These are phyloP conservation scores for Chelon labrosus DNA, from an alignment of 2,797 vertebrate genomes.

Conservation along the genomic window DNA sequence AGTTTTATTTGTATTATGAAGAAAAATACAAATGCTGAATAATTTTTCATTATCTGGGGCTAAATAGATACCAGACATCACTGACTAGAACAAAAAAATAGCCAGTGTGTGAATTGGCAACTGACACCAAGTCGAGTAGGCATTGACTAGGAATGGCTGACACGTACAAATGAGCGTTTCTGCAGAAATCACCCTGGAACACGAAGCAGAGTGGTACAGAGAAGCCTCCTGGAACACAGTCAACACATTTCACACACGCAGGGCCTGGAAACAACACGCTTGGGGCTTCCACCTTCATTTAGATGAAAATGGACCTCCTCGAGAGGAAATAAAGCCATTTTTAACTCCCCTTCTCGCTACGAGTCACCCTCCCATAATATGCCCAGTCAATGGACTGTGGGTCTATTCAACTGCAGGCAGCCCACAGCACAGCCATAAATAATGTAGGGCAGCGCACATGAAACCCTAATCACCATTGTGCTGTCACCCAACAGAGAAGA, in stretches of 20 bases:
- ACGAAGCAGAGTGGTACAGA: constrained; percentile 53
- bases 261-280: constrained; percentile 77
- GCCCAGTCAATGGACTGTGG: constrained; percentile 86
- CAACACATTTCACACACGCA: constrained; percentile 78
- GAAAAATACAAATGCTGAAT: constrained; percentile 14
- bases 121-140: constrained; percentile 25
- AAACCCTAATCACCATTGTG: constrained; percentile 86
- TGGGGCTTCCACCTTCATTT: constrained; percentile 82
- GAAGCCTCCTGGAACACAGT: constrained; percentile 68
- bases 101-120: constrained; percentile 16
- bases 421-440: constrained; percentile 83
- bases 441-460: constrained; percentile 82
- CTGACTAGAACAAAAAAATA: constrained; percentile 9
- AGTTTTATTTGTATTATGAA: neutral
- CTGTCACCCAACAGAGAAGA: constrained; percentile 85
- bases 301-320: constrained; percentile 83
- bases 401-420: constrained; percentile 84
- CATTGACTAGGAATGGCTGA: constrained; percentile 46
- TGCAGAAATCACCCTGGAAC: constrained; percentile 64
- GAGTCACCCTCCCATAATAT: constrained; percentile 78
- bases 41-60: neutral
- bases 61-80: neutral
- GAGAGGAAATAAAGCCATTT: constrained; percentile 84
- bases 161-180: constrained; percentile 62
- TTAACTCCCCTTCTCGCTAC: constrained; percentile 69